A percentile compares a stretch with the other conserved stretches of the same genome.
phyloP scores from a whole-genome alignment of 2,113 vertebrate species.

The Siphamia tubifer region DNA sequence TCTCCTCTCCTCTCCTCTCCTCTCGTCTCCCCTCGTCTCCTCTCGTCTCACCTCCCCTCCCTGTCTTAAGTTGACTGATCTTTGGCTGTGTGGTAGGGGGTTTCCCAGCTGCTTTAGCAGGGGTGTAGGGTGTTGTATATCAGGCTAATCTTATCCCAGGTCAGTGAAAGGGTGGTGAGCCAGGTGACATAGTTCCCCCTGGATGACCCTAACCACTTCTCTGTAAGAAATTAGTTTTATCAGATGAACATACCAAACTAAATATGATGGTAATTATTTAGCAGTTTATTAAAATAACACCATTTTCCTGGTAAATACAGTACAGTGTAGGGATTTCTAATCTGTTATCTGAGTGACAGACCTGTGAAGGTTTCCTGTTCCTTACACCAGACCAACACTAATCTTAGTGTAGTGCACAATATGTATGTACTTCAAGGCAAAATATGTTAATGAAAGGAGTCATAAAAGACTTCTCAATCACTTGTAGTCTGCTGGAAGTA shows the following conservation, averaged over 20 bases:
- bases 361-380: not conserved
- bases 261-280: not conserved
- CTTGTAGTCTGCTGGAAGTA: too few species aligned
- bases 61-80: conserved; percentile 54
- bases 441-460: too few species aligned
- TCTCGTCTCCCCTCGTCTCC: not conserved
- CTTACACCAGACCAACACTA: conserved; percentile 5
- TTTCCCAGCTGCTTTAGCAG: conserved; percentile 63
- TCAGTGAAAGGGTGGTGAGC: conserved; percentile 44
- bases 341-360: conserved; percentile 28
- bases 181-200: conserved; percentile 29
- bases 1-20: not conserved
- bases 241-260: too few species aligned
- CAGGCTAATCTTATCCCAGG: conserved; percentile 57
- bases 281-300: not conserved
- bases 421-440: too few species aligned
- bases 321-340: conserved; percentile 21
- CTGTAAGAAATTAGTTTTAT: too few species aligned
- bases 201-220: too few species aligned
- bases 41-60: not conserved
- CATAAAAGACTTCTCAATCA: too few species aligned
- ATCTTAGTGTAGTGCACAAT: too few species aligned
- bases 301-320: not conserved
- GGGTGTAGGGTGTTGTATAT: conserved; percentile 60
- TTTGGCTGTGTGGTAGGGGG: conserved; percentile 60